Evolutionary conservation across 2,797 vertebrate genomes (phyloP).

Genomic region (Clarias platycephalus): DNA sequence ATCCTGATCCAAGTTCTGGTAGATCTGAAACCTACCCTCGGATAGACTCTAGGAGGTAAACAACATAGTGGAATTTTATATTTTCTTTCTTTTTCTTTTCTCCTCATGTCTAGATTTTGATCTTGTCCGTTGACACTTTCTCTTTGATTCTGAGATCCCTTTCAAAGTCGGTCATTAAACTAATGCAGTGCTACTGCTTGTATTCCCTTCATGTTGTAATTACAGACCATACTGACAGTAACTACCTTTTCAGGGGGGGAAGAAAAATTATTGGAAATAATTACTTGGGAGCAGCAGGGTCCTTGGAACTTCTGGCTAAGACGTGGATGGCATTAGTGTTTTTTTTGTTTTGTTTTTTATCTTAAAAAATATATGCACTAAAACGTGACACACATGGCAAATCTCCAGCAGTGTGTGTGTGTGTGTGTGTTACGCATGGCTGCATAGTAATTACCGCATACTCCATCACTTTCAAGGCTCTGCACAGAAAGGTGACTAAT

Average conservation of each 20-base stretch:
- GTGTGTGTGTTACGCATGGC: constrained; percentile 20
- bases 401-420: constrained; percentile 17
- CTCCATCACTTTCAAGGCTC: constrained; percentile 13
- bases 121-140: constrained; percentile 31
- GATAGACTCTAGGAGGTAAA: background rate
- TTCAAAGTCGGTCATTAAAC: constrained; percentile 37
- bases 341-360: background rate
- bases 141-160: constrained; percentile 33
- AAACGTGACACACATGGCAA: constrained; percentile 15
- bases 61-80: background rate
- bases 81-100: background rate
- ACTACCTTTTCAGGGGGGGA: constrained; percentile 22
- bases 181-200: constrained; percentile 37
- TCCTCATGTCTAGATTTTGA: constrained; percentile 9
- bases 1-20: background rate
- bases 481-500: constrained; percentile 18
- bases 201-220: constrained; percentile 40
- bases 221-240: constrained; percentile 42
- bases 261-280: background rate
- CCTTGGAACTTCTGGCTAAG: background rate
- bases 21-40: background rate
- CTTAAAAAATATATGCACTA: constrained; percentile 14
- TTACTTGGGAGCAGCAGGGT: constrained; percentile 1
- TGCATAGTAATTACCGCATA: constrained; percentile 34
- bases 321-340: background rate